These are phyloP conservation scores for Magallana gigas DNA, from an alignment of 1,140 invertebrate species.

Conservation along the genomic window DNA sequence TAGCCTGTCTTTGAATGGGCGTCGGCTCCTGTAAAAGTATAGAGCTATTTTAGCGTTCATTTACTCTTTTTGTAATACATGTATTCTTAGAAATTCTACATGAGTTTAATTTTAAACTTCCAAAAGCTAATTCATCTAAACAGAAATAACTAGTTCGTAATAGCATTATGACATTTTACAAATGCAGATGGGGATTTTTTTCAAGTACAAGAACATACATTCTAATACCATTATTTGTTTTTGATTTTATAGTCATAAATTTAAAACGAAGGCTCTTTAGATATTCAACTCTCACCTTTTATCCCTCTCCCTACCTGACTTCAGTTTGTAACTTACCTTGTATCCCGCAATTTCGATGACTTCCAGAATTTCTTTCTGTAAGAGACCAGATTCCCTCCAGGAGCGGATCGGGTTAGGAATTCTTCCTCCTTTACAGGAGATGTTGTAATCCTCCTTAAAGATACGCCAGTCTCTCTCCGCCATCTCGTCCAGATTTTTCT, in stretches of 20 bases:
- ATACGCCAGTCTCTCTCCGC: constrained; percentile 99
- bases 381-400: constrained; percentile 92
- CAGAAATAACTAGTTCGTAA: too few relatives aligned
- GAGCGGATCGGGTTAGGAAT: constrained; percentile 97
- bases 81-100: too few relatives aligned
- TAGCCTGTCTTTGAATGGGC: constrained; percentile 99
- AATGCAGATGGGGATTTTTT: too few relatives aligned
- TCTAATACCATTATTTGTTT: too few relatives aligned
- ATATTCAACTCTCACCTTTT: not conserved
- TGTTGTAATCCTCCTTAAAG: constrained; percentile 99
- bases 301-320: not conserved
- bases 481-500: constrained; percentile 97
- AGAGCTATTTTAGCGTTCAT: not conserved
- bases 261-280: too few relatives aligned
- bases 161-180: too few relatives aligned
- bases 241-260: too few relatives aligned
- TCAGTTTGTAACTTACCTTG: not conserved
- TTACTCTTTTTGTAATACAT: too few relatives aligned
- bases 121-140: too few relatives aligned
- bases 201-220: too few relatives aligned
- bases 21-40: constrained; percentile 88
- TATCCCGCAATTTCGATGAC: not conserved
- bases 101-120: too few relatives aligned
- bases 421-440: constrained; percentile 97
- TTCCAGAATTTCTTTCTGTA: not conserved